Evolutionary conservation across 2,797 vertebrate species (phyloP), one percentile per base, ranked within the genome.

Genomic region (Cheirogaleus major): DNA sequence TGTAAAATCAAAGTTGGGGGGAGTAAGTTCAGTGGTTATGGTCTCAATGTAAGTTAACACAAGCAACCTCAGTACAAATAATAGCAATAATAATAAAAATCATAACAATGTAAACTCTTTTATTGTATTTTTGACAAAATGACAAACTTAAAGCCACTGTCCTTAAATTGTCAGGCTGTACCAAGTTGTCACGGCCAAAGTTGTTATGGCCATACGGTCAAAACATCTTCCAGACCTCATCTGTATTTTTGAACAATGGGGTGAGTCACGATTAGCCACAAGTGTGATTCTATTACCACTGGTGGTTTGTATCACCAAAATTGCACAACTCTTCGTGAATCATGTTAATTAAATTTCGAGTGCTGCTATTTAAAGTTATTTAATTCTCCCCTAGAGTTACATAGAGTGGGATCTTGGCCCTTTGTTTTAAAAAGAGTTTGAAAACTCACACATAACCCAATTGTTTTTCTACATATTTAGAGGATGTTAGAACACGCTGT

Each of bases 401-500:
- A 86, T 6, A 13, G 48, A 94, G 57, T 76, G 83, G 90, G 78
- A 95, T 89, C 70, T 32, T 27, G 61, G 90, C 85, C 81, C 59
- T 22, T 2, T 67, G 92, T 79, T 97, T 95, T 96, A 93, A 86
- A 93, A 93, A 95, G 95, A 97, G 32, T 92, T 95, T 98, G 97
- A 97, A 98, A 98, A 96, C 70, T 92, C 72, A 83, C 96, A 98
- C 70, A 85, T 88, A 80, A 95, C 75, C 59, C 95, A 95, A 94
- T 97, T 98, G 97, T 97, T 96, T 98, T 98, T 95, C 98, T 97
- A 95, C 23, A 84, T 91, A 96, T 97, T 97, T 89, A 91, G 97
- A 96, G 97, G 97, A 87, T 96, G 97, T 97, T 97, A 97, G 97
- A 98, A 98, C 95, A 95, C 73, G 69, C 67, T 94, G 97, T 98